Evolutionary conservation across 2,888 invertebrate species (phyloP).

Genomic region (Aporophyla lueneburgensis): DNA sequence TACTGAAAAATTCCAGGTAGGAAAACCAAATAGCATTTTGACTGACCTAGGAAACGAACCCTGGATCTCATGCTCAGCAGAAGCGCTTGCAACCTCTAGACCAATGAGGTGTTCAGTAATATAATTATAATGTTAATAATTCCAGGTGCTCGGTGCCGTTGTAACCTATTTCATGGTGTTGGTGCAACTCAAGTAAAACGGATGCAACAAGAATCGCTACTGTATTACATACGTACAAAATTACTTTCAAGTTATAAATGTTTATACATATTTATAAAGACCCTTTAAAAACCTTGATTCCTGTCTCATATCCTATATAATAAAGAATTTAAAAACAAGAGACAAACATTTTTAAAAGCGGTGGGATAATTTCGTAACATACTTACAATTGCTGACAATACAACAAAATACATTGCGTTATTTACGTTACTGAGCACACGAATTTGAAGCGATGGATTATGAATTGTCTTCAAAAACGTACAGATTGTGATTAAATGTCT

Average conservation of each 20-base stretch:
- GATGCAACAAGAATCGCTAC: neutral
- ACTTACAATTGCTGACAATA: neutral
- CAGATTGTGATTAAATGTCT: no score
- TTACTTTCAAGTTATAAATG: neutral
- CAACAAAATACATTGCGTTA: neutral
- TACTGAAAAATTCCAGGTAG: no score
- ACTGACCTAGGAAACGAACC: no score
- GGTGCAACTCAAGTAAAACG: conserved; percentile 95
- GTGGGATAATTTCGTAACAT: neutral
- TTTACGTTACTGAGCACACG: no score
- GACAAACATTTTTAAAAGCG: no score
- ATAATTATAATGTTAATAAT: neutral
- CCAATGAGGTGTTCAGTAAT: no score
- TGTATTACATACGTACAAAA: neutral
- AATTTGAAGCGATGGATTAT: neutral
- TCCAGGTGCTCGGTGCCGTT: conserved; percentile 95
- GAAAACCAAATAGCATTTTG: no score
- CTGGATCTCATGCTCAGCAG: no score
- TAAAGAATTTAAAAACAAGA: neutral
- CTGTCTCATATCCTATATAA: no score
- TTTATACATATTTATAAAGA: neutral
- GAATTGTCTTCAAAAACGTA: neutral
- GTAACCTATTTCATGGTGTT: conserved; percentile 98
- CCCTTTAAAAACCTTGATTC: no score
- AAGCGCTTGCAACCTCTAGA: no score